phyloP scores from a whole-genome alignment of 2,113 vertebrate genomes.

The Numenius arquata region DNA sequence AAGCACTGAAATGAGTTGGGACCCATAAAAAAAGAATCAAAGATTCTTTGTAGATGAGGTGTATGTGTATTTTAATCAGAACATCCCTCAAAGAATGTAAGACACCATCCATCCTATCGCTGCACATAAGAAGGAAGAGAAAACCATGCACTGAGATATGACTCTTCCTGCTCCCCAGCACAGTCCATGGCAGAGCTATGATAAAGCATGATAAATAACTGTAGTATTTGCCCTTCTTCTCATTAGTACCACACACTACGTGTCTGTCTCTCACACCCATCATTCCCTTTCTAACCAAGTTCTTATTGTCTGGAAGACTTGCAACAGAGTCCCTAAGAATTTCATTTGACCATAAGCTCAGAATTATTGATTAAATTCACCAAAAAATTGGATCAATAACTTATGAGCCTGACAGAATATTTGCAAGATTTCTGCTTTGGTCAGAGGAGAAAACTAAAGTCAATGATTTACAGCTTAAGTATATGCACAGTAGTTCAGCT shows the following conservation, averaged over 20 bases:
- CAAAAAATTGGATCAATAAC: neutral
- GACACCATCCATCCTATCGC: neutral
- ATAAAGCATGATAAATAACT: neutral
- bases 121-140: neutral
- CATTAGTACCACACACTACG: neutral
- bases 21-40: neutral
- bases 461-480: neutral
- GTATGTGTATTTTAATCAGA: neutral
- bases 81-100: neutral
- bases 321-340: neutral
- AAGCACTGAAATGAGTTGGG: neutral
- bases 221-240: neutral
- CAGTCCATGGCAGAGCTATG: neutral
- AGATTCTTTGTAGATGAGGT: neutral
- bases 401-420: neutral
- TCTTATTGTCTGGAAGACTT: neutral
- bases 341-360: neutral
- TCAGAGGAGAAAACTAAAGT: neutral
- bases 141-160: neutral
- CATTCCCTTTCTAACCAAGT: neutral
- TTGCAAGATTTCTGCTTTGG: neutral
- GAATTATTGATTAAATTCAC: neutral
- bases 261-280: neutral
- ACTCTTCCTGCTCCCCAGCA: neutral
- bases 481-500: neutral